These are phyloP conservation scores for Syndactyla subalaris DNA, from an alignment of 2,797 vertebrate genomes.

Conservation along the genomic window DNA sequence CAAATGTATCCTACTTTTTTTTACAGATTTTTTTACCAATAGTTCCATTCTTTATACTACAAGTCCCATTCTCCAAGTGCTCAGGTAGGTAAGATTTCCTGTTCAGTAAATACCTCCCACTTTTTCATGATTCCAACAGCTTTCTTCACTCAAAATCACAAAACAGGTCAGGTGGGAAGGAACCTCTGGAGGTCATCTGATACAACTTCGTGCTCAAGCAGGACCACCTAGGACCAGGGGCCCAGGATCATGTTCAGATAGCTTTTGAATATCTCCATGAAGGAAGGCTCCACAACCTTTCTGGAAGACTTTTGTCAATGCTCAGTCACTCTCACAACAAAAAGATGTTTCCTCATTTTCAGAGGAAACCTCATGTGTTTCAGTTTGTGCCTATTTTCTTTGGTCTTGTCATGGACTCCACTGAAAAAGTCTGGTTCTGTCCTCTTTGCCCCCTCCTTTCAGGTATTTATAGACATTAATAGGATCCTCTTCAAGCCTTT, in stretches of 20 bases:
- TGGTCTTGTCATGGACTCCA: neutral
- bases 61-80: neutral
- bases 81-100: neutral
- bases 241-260: neutral
- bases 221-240: neutral
- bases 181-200: neutral
- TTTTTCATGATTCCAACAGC: neutral
- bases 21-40: neutral
- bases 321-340: neutral
- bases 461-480: neutral
- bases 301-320: fast-evolving
- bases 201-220: neutral
- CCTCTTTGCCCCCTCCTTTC: neutral
- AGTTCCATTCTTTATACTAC: neutral
- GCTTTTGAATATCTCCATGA: neutral
- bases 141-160: neutral
- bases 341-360: neutral
- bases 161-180: neutral
- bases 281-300: neutral
- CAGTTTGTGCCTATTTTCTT: neutral
- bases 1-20: neutral
- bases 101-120: neutral
- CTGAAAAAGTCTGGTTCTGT: neutral
- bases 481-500: neutral
- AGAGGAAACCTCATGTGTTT: neutral